Base-by-base conservation (phyloP, 2,888 invertebrate genomes). In the Microdon myrmicae region DNA sequence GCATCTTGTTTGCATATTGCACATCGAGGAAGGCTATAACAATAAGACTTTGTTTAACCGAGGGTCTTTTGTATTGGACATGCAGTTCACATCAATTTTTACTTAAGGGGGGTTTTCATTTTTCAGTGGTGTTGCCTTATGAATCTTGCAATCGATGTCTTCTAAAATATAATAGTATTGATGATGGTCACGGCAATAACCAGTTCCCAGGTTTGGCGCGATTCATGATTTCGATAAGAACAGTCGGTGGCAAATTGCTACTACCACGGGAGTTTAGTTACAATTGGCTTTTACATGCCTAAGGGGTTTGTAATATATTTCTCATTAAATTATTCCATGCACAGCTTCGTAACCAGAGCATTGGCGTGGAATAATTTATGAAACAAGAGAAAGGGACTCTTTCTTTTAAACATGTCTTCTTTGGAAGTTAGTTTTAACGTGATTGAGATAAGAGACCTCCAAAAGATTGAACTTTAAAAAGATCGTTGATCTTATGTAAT, bases 281-380 rank as follows among this genome's bases (percentile, higher is more conserved):
- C 4, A 3, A 10, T 20, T 23, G 41, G 14, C 20, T 13, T 31
- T 47, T 14, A 29, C 41, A 14, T 32, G 23, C 35, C 29, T n/a
- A n/a, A n/a, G n/a, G n/a, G n/a, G 2, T 19, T 17, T 8, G 22
- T 14, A 39, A 26, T 39, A 47, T 58, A 48, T 49, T 49, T 54
- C 54, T 37, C 48, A 39, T 49, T 56, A 61, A 61, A 61, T 61
- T 61, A 61, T 61, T 61, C 61, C 56, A 49, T 61, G 61, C 56
- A 55, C 60, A 61, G n/a, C n/a, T n/a, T n/a, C n/a, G n/a, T n/a
- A n/a, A n/a, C n/a, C n/a, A n/a, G n/a, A n/a, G n/a, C n/a, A n/a
- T n/a, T n/a, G n/a, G n/a, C n/a, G n/a, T n/a, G n/a, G n/a, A n/a
- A n/a, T n/a, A n/a, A n/a, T n/a, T n/a, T n/a, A n/a, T n/a, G n/a